Base-by-base conservation (phyloP, 2,888 invertebrate species). In the Loripinus fragilis region DNA sequence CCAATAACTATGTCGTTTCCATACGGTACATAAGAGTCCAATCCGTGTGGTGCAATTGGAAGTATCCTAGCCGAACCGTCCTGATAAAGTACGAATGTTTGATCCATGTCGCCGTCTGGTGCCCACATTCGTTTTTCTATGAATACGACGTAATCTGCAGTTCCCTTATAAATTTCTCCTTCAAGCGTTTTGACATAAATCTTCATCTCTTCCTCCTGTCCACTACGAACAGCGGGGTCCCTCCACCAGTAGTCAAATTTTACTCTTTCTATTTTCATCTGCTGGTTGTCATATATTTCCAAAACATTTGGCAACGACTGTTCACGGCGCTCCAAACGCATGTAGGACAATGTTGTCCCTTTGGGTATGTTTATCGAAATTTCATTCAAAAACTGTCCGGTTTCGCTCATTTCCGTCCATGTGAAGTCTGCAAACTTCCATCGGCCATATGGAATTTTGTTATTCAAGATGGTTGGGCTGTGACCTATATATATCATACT, bases 1-100 rank as follows among this genome's bases (percentile, higher is more conserved):
- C 86, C 81, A 80, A 85, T 77, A 60, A 87, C 74, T 28, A 83
- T 79, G 48, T 81, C 79, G 68, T 84, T 76, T 52, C 87, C 77
- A 74, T 84, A 80, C n/a, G 87, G 83, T 28, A 84, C 55, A 67
- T 79, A 79, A 42, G 81, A 60, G 42, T 80, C 64, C 12, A 76
- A 74, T 20, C 84, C 86, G 45, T 82, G 82, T 15, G 79, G 70
- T 1, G 78, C 75, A 38, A 72, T 80, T 0, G 83, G 83, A 15
- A 84, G 71, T n/a, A 79, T 78, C 30, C 79, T 67, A 10, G 82
- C 75, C 20, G 75, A 82, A 0, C 86, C 86, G 17, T 82, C 80
- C 45, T 80, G 82, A 68, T 86, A 79, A 41, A 86, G 71, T 10
- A 79, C 79, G 55, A 79, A 79, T 23, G 79, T 79, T 30, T 79